Evolutionary conservation across 2,797 vertebrate genomes (phyloP).

Genomic region (Cryptoprocta ferox): DNA sequence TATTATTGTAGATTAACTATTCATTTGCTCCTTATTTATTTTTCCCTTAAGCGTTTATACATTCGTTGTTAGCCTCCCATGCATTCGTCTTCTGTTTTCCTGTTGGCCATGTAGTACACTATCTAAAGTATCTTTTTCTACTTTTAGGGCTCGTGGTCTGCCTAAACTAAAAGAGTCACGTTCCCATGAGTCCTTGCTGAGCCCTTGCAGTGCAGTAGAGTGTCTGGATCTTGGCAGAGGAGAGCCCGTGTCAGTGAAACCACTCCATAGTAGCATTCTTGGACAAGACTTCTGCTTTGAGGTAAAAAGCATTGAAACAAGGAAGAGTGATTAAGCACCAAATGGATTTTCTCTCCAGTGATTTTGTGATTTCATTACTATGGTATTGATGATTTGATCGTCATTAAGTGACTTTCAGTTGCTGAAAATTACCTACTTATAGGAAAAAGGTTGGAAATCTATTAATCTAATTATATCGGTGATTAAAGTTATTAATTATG

Average conservation of each 20-base stretch:
- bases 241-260: conserved; percentile 93
- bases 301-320: conserved; percentile 85
- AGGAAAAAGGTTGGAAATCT: conserved; percentile 56
- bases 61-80: neutral
- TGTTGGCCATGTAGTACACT: conserved; percentile 33
- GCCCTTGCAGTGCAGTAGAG: conserved; percentile 92
- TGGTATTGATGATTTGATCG: conserved; percentile 45
- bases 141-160: conserved; percentile 91
- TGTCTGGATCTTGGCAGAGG: conserved; percentile 94
- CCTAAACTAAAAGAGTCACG: conserved; percentile 95
- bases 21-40: neutral
- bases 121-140: conserved; percentile 49
- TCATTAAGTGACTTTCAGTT: conserved; percentile 19
- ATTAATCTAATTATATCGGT: conserved; percentile 61
- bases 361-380: conserved; percentile 8
- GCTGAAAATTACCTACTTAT: conserved; percentile 60
- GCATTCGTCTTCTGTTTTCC: conserved; percentile 50
- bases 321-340: neutral
- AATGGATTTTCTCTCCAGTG: neutral
- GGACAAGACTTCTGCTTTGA: conserved; percentile 99
- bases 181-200: conserved; percentile 96
- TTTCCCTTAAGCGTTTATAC: neutral
- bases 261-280: conserved; percentile 96
- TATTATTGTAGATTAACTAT: neutral
- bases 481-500: conserved; percentile 44